phyloP scores from a whole-genome alignment of 2,888 invertebrate genomes.

The Polymixis lichenea region DNA sequence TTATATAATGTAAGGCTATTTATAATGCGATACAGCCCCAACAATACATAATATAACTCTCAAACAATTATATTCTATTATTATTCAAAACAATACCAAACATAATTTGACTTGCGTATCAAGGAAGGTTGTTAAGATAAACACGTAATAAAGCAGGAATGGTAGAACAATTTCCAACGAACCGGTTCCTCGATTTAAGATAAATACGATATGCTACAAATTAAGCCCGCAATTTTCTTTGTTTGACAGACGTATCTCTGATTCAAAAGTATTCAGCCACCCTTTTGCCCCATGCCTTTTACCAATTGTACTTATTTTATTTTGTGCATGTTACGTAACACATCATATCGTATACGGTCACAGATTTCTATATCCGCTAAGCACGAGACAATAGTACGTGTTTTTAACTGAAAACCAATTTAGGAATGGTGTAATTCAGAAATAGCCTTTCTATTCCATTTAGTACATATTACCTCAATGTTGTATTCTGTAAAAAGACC shows the following conservation, averaged over 20 bases:
- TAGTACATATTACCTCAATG: too few relatives aligned
- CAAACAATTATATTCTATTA: slow-evolving; percentile 13
- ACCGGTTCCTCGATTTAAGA: slow-evolving; percentile 22
- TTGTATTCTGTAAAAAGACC: neutral
- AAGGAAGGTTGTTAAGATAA: slow-evolving; percentile 31
- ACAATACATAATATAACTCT: neutral
- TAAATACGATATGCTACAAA: slow-evolving; percentile 38
- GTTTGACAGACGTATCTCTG: slow-evolving; percentile 42
- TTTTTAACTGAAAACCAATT: neutral
- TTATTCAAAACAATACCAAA: slow-evolving; percentile 25
- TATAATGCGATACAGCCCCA: neutral
- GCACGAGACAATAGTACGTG: neutral
- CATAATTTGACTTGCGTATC: slow-evolving; percentile 20
- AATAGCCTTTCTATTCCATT: too few relatives aligned
- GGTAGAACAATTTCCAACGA: slow-evolving; percentile 23
- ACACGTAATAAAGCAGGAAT: slow-evolving; percentile 42
- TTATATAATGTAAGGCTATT: too few relatives aligned
- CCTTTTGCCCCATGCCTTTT: slow-evolving; percentile 3
- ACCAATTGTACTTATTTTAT: slow-evolving; percentile 11
- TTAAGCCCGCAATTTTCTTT: slow-evolving; percentile 49
- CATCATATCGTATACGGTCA: neutral
- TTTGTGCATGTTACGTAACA: slow-evolving; percentile 4
- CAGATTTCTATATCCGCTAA: neutral
- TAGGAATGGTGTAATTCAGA: neutral
- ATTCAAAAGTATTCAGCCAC: slow-evolving; percentile 30